These are phyloP conservation scores for Tinamus major DNA, from an alignment of 2,797 vertebrate genomes.

Conservation along the genomic window DNA sequence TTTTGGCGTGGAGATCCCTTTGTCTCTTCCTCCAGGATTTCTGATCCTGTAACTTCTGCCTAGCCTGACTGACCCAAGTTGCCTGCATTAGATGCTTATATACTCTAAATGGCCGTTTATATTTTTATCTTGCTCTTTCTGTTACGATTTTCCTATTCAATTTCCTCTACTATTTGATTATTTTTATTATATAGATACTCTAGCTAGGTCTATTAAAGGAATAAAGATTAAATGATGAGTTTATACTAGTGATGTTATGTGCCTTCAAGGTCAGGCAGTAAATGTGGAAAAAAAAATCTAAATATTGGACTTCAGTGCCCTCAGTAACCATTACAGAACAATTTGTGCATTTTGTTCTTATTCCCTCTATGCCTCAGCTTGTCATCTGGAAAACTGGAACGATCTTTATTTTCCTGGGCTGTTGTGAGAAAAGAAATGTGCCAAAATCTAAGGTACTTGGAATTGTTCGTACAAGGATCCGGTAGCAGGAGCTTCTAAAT, in stretches of 20 bases:
- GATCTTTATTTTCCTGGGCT: not conserved
- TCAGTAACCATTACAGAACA: not conserved
- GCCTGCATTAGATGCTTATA: not conserved
- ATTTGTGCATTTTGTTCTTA: not conserved
- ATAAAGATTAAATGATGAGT: not conserved
- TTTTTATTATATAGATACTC: not conserved
- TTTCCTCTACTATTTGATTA: not conserved
- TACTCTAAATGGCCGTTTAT: not conserved
- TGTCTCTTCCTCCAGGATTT: not conserved
- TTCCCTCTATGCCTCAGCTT: not conserved
- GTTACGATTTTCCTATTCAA: not conserved
- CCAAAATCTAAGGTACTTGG: not conserved
- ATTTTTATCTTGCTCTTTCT: not conserved
- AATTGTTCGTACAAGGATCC: not conserved
- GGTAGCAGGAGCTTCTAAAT: not conserved
- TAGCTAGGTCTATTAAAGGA: not conserved
- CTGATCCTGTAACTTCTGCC: not conserved
- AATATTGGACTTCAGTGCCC: not conserved
- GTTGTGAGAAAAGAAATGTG: not conserved
- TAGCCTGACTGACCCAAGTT: not conserved
- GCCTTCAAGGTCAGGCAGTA: not conserved
- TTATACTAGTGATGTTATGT: not conserved
- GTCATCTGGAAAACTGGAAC: not conserved
- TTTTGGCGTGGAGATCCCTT: conserved; percentile 29
- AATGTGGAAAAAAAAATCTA: not conserved